Conservation (phyloP, 2,113 vertebrate species). For the Spermophilus dauricus region DNA sequence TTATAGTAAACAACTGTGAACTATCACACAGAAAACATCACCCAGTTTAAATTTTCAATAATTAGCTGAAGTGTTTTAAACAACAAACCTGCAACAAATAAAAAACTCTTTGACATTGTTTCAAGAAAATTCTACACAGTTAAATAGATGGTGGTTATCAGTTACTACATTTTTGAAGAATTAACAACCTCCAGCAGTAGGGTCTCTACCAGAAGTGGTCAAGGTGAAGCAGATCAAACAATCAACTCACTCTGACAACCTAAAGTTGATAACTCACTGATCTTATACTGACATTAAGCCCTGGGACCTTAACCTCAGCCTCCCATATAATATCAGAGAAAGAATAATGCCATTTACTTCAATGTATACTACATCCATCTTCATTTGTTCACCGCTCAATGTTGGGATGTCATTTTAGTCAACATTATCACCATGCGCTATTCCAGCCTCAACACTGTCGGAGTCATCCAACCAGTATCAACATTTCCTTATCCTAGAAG, state of each 20-base stretch:
- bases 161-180: not conserved
- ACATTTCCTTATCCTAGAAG: not conserved
- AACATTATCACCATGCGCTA: not conserved
- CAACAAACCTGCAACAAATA: not conserved
- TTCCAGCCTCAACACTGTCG: not conserved
- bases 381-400: not conserved
- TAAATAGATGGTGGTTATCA: not conserved
- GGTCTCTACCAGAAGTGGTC: not conserved
- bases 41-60: not conserved
- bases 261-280: not conserved
- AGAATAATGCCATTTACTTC: not conserved
- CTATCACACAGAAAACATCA: not conserved
- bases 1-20: not conserved
- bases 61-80: not conserved
- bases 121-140: not conserved
- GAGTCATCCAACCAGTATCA: too few species aligned
- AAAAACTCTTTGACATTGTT: not conserved
- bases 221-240: not conserved
- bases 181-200: not conserved
- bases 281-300: not conserved
- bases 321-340: not conserved
- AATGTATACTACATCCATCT: not conserved
- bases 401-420: not conserved
- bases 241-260: not conserved
- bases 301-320: not conserved